Base-by-base conservation (phyloP, 2,113 vertebrate species). In the Cyphomyrus plagiostoma region DNA sequence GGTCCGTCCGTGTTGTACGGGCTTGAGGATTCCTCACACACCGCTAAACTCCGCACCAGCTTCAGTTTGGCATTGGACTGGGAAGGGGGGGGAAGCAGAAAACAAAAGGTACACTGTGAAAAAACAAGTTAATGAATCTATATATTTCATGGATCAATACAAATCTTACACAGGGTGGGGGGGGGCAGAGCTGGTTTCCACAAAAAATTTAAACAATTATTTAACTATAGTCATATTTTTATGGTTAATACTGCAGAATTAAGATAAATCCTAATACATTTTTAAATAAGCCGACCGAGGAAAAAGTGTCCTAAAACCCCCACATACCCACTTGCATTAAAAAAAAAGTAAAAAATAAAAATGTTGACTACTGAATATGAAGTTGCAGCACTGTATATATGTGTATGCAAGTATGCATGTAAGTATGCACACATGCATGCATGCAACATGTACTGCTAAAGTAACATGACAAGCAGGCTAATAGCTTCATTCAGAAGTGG, bases 31-130 rank as follows among this genome's bases (percentile, higher is more conserved):
- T 99, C 98, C 91, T 99, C 98, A 93, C 98, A 99, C 3, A 99
- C 98, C 89, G 98, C 98, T 93, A 99, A 95, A 93, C 98, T 98
- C 90, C 98, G 96, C 90, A 99, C 98, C 94, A 99, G 96, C 93
- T 99, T 99, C 90, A 99, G 95, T 95, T 99, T 99, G 46, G 98
- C 98, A 94, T 99, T 99, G 88, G 98, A 99, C 98, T 99, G 93
- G 35, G 91, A 90, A 91, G 46, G 86, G 45, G 35, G 1, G 52
- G 30, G 48, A 42, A 83, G 42, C 35, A n/a, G n/a, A 56, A 7
- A 86, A 48, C 94, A 52, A 92, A n/a, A n/a, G 30, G 19, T 48
- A 46, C 4, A 48, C 8, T 50, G 17, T 70, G 4, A 70, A 46
- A 49, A 13, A 50, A 7, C 10, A 46, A 74, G 62, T 5, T 2